These are phyloP conservation scores for Scyliorhinus canicula DNA, from an alignment of 2,797 vertebrate species.

Conservation along the genomic window DNA sequence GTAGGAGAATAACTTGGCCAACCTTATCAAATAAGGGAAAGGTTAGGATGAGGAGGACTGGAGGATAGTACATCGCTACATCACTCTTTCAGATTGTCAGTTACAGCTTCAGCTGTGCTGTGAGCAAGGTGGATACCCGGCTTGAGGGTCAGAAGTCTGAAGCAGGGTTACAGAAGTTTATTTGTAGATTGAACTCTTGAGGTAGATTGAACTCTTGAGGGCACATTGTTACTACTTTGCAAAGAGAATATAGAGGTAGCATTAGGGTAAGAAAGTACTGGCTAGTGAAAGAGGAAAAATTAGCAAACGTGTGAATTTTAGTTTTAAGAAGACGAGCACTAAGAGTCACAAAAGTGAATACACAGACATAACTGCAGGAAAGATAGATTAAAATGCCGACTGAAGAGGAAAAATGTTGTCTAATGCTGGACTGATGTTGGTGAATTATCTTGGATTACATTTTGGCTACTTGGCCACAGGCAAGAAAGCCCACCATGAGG, in stretches of 20 bases:
- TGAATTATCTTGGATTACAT: not conserved
- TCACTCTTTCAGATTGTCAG: not conserved
- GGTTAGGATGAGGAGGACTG: not conserved
- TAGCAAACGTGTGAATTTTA: not conserved
- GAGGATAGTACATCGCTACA: not conserved
- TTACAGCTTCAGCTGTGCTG: not conserved
- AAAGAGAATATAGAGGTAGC: not conserved
- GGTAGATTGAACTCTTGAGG: not conserved
- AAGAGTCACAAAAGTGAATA: not conserved
- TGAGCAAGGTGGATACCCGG: not conserved
- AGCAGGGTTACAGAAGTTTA: not conserved
- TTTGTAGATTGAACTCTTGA: not conserved
- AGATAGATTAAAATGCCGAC: not conserved
- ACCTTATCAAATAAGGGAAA: not conserved
- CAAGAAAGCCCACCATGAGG: too few relatives aligned
- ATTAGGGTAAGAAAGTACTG: not conserved
- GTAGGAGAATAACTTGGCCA: not conserved
- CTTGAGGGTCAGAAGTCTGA: not conserved
- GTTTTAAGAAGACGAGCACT: not conserved
- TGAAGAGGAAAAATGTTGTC: not conserved
- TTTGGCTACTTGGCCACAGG: not conserved
- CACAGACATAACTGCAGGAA: not conserved
- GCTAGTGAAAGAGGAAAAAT: not conserved
- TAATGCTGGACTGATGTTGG: not conserved
- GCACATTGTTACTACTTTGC: not conserved